phyloP scores from a whole-genome alignment of 2,113 vertebrate species.

The Porphyrio hochstetteri region DNA sequence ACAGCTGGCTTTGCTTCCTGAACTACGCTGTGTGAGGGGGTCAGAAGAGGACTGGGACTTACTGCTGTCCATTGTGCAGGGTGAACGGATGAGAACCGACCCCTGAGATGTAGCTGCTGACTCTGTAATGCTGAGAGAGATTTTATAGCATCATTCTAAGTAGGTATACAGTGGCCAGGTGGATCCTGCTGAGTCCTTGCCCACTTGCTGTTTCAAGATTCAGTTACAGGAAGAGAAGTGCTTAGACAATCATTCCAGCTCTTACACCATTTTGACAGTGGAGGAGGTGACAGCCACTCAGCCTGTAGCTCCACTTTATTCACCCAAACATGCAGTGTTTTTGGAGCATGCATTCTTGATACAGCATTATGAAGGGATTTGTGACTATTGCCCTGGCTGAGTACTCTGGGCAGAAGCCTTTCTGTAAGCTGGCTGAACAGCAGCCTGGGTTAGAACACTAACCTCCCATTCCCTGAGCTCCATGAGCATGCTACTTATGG shows the following conservation, averaged over 20 bases:
- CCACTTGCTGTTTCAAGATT: background rate
- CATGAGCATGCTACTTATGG: background rate
- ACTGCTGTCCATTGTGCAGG: background rate
- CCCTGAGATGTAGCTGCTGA: background rate
- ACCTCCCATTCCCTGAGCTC: conserved; percentile 16
- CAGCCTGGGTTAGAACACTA: background rate
- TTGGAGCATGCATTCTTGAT: background rate
- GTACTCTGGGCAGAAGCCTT: background rate
- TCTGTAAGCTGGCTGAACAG: conserved; percentile 4
- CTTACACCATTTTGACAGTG: background rate
- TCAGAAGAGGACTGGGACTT: background rate
- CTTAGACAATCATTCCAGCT: background rate
- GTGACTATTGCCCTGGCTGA: background rate
- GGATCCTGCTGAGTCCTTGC: background rate
- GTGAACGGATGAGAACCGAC: background rate
- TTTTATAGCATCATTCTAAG: background rate
- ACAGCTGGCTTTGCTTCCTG: background rate
- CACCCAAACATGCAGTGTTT: background rate
- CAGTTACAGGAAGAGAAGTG: background rate
- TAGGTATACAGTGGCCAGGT: background rate
- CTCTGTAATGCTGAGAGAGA: background rate
- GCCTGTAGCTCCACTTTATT: background rate
- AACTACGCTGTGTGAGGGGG: background rate
- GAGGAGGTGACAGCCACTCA: background rate
- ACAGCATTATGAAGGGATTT: background rate